A percentile compares a stretch with the other conserved stretches of the same genome.
These are phyloP conservation scores for Terebella lapidaria DNA, from an alignment of 2,888 invertebrate genomes.

Conservation along the genomic window DNA sequence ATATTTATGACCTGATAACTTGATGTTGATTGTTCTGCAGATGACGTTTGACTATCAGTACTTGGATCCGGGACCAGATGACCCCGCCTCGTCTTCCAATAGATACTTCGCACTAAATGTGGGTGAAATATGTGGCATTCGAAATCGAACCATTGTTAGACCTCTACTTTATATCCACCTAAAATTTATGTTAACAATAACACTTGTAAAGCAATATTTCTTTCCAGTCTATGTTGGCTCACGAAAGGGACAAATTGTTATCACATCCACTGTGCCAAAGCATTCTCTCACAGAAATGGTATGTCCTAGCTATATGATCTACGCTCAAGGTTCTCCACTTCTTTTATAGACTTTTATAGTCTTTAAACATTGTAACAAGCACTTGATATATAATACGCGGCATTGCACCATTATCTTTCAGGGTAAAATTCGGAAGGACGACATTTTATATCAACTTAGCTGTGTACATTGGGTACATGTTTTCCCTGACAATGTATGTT, in stretches of 20 bases:
- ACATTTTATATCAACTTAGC: constrained; percentile 27
- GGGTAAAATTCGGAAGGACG: constrained; percentile 26
- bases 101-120: constrained; percentile 30
- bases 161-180: background rate
- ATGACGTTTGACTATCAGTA: constrained; percentile 30
- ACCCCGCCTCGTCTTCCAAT: constrained; percentile 14
- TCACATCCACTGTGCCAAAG: constrained; percentile 83
- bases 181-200: background rate
- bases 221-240: constrained; percentile 78
- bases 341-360: background rate
- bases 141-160: too few relatives aligned
- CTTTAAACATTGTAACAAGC: background rate
- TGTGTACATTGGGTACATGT: constrained; percentile 26
- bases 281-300: constrained; percentile 87
- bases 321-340: background rate
- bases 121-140: too few relatives aligned
- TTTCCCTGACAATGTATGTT: constrained; percentile 23
- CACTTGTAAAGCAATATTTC: background rate
- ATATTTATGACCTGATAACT: too few relatives aligned
- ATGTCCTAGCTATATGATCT: constrained; percentile 1
- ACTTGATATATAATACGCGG: too few relatives aligned
- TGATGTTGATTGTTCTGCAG: too few relatives aligned
- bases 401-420: too few relatives aligned
- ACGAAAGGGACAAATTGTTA: constrained; percentile 75
- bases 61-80: constrained; percentile 29